phyloP scores from a whole-genome alignment of 2,888 invertebrate genomes.

The Hirudinaria manillensis region DNA sequence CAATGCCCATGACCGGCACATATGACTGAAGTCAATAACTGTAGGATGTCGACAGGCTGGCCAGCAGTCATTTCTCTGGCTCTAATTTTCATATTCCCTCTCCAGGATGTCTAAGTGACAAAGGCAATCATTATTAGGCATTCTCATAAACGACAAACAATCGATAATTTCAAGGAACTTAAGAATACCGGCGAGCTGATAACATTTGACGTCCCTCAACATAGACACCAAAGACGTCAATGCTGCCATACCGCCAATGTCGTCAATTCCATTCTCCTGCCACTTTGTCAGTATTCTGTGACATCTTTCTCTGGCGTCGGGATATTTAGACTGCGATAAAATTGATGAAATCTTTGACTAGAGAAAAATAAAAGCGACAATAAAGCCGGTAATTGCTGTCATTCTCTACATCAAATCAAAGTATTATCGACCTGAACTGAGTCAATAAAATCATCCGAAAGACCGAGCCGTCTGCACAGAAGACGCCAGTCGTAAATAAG shows the following conservation, averaged over 20 bases:
- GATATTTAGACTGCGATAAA: slow-evolving; percentile 8
- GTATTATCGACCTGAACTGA: slow-evolving; percentile 12
- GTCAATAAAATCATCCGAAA: slow-evolving; percentile 19
- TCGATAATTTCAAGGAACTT: too few relatives aligned
- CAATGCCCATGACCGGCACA: too few relatives aligned
- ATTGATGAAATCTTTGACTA: neutral
- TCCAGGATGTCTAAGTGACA: too few relatives aligned
- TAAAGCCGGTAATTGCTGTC: neutral
- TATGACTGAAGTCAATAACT: too few relatives aligned
- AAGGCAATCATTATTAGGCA: too few relatives aligned
- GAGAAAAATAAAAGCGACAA: neutral
- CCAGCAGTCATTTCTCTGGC: too few relatives aligned
- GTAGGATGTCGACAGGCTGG: too few relatives aligned
- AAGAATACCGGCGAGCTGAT: slow-evolving; percentile 24
- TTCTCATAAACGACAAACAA: too few relatives aligned
- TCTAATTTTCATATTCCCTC: too few relatives aligned
- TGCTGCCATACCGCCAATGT: neutral
- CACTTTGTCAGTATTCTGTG: slow-evolving; percentile 7
- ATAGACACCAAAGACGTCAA: slow-evolving; percentile 14
- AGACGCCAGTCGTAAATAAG: slow-evolving; percentile 21
- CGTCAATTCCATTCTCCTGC: slow-evolving; percentile 10
- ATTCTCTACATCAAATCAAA: neutral
- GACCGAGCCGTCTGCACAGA: slow-evolving; percentile 10
- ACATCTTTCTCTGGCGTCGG: neutral
- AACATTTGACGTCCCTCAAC: slow-evolving; percentile 11